phyloP scores from a whole-genome alignment of 2,113 vertebrate genomes.

The Dolichotis patagonum region DNA sequence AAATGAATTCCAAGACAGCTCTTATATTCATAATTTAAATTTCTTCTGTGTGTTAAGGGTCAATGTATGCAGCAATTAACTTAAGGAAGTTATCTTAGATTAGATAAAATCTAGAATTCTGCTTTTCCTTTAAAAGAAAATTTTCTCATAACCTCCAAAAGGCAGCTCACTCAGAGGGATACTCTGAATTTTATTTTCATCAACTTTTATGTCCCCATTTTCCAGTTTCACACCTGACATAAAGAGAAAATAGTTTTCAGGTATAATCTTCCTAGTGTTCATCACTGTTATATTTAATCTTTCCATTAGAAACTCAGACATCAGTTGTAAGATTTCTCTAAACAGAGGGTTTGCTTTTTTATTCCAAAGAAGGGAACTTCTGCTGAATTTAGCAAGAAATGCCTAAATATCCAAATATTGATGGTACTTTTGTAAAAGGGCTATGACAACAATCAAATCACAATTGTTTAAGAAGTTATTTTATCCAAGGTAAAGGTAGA shows the following conservation, averaged over 20 bases:
- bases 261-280: neutral
- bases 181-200: neutral
- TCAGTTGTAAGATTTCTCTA: slow-evolving; percentile 14
- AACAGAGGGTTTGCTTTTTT: neutral
- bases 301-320: slow-evolving; percentile 9
- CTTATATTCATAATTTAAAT: slow-evolving; percentile 55
- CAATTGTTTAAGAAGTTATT: neutral
- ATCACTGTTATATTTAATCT: neutral
- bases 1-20: slow-evolving; percentile 60
- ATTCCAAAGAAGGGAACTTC: neutral
- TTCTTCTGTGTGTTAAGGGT: neutral
- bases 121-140: slow-evolving; percentile 47
- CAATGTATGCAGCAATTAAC: slow-evolving; percentile 42
- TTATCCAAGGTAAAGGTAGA: neutral
- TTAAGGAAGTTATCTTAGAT: slow-evolving; percentile 45
- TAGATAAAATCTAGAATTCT: slow-evolving; percentile 33
- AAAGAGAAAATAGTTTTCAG: neutral
- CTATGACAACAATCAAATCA: neutral
- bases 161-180: neutral
- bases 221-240: neutral
- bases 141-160: neutral
- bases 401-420: neutral
- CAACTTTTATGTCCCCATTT: slow-evolving; percentile 14
- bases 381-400: slow-evolving; percentile 34
- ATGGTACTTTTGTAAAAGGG: neutral